A percentile compares a stretch with the other conserved stretches of the same genome.
Conservation (phyloP, 2,888 invertebrate species). For the Lordiphosa fenestrarum region DNA sequence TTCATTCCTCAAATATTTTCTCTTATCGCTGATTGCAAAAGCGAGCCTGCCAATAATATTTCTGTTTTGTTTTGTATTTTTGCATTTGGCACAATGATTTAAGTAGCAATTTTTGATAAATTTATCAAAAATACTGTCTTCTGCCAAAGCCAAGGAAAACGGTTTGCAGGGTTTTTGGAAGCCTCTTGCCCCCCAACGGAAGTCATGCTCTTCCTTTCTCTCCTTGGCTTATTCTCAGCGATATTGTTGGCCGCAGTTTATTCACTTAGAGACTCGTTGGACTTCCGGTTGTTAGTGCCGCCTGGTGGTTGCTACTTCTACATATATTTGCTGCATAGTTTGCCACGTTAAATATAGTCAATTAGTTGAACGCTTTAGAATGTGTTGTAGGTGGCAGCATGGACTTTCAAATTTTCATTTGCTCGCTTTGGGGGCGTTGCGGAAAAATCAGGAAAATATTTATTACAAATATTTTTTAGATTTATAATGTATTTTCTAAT, state of each 20-base stretch:
- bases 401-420: no score
- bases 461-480: no score
- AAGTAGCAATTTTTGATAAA: constrained; percentile 59
- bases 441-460: no score
- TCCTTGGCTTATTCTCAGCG: constrained; percentile 10
- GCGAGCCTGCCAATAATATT: constrained; percentile 56
- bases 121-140: constrained; percentile 48
- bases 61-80: constrained; percentile 40
- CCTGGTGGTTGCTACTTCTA: constrained; percentile 13
- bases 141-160: constrained; percentile 49
- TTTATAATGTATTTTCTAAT: no score
- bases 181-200: constrained; percentile 40
- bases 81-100: constrained; percentile 65
- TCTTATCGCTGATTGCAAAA: constrained; percentile 39
- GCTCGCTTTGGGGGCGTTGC: no score
- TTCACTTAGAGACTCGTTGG: constrained; percentile 61
- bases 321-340: constrained; percentile 34
- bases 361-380: constrained; percentile 36
- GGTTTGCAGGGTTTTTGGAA: constrained; percentile 35
- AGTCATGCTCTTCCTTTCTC: constrained; percentile 35
- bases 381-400: not conserved
- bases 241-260: constrained; percentile 58
- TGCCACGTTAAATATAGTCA: constrained; percentile 38
- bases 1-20: constrained; percentile 18
- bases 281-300: constrained; percentile 56